A percentile compares a stretch with the other conserved stretches of the same genome.
phyloP scores from a whole-genome alignment of 2,888 invertebrate genomes.

The Rhagophthalmus giganteus region DNA sequence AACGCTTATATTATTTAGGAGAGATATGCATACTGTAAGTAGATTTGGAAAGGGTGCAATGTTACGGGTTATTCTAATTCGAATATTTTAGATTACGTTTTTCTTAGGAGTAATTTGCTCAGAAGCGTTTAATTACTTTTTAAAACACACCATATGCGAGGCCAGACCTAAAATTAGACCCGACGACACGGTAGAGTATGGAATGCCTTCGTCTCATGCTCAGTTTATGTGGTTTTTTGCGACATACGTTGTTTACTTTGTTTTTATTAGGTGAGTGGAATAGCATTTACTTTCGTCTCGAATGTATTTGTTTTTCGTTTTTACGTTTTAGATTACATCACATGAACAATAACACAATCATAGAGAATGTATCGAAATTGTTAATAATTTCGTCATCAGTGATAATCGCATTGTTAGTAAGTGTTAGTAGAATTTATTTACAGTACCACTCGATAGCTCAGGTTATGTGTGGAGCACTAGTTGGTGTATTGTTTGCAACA shows the following conservation, averaged over 20 bases:
- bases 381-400: conserved; percentile 66
- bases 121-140: conserved; percentile 75
- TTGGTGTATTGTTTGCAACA: conserved; percentile 74
- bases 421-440: conserved; percentile 77
- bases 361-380: conserved; percentile 74
- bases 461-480: conserved; percentile 75
- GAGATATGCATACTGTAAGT: conserved; percentile 94
- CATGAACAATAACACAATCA: conserved; percentile 76
- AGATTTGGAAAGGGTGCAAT: too few species aligned
- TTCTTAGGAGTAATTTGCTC: conserved; percentile 77
- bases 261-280: conserved; percentile 78
- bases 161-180: conserved; percentile 73
- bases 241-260: conserved; percentile 80
- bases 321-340: conserved; percentile 70
- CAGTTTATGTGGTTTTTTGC: conserved; percentile 93
- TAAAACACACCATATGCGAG: conserved; percentile 83
- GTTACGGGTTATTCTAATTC: too few species aligned
- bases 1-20: conserved; percentile 81
- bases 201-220: conserved; percentile 91
- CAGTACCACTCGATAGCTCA: conserved; percentile 83
- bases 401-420: conserved; percentile 63
- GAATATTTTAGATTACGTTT: conserved; percentile 78
- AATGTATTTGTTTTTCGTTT: too few species aligned
- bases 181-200: conserved; percentile 74
- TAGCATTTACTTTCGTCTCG: too few species aligned